Evolutionary conservation across 2,797 vertebrate species (phyloP).

Genomic region (Decapterus maruadsi): DNA sequence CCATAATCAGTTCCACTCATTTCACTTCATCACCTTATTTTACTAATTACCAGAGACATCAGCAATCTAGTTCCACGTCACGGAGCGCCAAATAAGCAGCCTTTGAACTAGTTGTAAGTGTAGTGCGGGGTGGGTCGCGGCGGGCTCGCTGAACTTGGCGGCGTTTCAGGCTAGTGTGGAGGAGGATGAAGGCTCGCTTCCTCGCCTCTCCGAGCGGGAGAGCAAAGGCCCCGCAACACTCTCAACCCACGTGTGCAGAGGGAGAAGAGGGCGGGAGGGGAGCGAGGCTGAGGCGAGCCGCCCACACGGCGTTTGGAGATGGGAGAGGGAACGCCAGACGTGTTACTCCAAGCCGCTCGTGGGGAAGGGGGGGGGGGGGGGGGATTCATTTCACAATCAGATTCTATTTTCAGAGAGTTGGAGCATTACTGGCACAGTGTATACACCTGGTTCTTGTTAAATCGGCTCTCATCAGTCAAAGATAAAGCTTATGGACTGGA

Average conservation of each 20-base stretch:
- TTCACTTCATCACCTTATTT: background rate
- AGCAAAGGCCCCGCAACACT: slow-evolving; percentile 61
- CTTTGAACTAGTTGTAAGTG: slow-evolving; percentile 56
- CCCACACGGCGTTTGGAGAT: slow-evolving; percentile 61
- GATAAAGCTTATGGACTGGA: too few relatives aligned
- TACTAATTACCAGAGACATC: slow-evolving; percentile 30
- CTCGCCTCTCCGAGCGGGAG: slow-evolving; percentile 51
- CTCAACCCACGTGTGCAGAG: slow-evolving; percentile 66
- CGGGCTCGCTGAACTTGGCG: slow-evolving; percentile 67
- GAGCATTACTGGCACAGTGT: slow-evolving; percentile 22
- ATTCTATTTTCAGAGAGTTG: slow-evolving; percentile 51
- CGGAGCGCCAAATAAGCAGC: slow-evolving; percentile 38
- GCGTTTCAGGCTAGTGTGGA: slow-evolving; percentile 72
- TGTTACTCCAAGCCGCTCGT: slow-evolving; percentile 40
- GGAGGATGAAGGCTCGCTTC: slow-evolving; percentile 74
- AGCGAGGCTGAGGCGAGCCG: slow-evolving; percentile 57
- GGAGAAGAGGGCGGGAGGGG: slow-evolving; percentile 47
- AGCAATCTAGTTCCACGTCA: slow-evolving; percentile 5
- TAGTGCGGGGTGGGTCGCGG: slow-evolving; percentile 35
- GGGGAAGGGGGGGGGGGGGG: too few relatives aligned
- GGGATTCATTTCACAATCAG: slow-evolving; percentile 47
- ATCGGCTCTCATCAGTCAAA: too few relatives aligned
- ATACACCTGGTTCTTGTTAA: background rate
- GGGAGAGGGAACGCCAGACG: slow-evolving; percentile 57
- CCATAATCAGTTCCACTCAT: slow-evolving; percentile 40